These are phyloP conservation scores for Chloroclystis v-ata DNA, from an alignment of 2,888 invertebrate species.

Conservation along the genomic window DNA sequence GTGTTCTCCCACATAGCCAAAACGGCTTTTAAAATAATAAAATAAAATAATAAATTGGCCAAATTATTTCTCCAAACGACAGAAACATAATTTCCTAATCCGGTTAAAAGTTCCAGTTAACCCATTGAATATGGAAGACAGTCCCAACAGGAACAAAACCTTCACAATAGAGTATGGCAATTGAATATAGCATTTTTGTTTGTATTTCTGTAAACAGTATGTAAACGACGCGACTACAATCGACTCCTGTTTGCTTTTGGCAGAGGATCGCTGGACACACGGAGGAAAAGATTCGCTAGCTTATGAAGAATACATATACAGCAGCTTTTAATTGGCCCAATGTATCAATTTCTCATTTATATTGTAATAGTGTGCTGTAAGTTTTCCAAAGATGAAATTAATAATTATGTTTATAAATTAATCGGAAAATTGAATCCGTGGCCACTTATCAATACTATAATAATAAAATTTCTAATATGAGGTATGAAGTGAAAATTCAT, in stretches of 20 bases:
- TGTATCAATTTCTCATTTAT: too few relatives aligned
- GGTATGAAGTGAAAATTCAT: too few relatives aligned
- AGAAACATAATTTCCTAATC: background rate
- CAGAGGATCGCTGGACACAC: constrained; percentile 44
- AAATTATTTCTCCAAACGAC: background rate
- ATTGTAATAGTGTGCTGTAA: too few relatives aligned
- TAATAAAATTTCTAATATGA: too few relatives aligned
- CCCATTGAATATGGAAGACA: constrained; percentile 16
- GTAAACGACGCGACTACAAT: constrained; percentile 65
- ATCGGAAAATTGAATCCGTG: too few relatives aligned
- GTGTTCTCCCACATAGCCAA: too few relatives aligned
- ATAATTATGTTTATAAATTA: too few relatives aligned
- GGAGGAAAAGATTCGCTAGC: constrained; percentile 21
- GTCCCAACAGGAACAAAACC: constrained; percentile 24
- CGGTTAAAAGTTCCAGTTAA: background rate
- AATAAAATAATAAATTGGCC: too few relatives aligned
- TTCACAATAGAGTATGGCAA: constrained; percentile 37
- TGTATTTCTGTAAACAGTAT: constrained; percentile 69
- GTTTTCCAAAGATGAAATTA: too few relatives aligned
- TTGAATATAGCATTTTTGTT: constrained; percentile 48
- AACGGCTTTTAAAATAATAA: too few relatives aligned
- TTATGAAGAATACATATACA: background rate
- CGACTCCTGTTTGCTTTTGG: constrained; percentile 61
- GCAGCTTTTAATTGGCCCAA: too few relatives aligned
- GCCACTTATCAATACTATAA: too few relatives aligned